phyloP scores from a whole-genome alignment of 2,113 vertebrate genomes.

The Merops nubicus region DNA sequence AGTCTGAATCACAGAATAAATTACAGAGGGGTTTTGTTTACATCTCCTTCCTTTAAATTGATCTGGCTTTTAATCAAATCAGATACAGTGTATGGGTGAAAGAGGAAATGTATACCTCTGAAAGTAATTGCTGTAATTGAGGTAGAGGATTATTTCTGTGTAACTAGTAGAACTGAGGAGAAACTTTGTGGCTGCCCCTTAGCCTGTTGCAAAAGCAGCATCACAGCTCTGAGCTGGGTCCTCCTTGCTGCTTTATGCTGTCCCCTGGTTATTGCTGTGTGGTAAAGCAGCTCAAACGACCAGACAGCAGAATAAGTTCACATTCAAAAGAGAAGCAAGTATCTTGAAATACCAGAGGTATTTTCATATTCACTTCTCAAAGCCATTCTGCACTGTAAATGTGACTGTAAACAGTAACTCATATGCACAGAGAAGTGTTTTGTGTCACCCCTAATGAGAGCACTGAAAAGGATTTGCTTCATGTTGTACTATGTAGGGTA shows the following conservation, averaged over 20 bases:
- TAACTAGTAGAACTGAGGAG: background rate
- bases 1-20: background rate
- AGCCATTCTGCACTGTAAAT: background rate
- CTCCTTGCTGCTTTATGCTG: background rate
- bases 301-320: background rate
- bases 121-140: background rate
- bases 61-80: constrained; percentile 14
- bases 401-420: background rate
- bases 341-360: no score
- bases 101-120: background rate
- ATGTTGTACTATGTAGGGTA: background rate
- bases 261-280: background rate
- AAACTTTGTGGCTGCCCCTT: background rate
- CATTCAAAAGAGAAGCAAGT: background rate
- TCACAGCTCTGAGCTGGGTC: background rate
- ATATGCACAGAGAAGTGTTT: background rate
- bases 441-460: background rate
- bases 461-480: background rate
- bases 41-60: background rate
- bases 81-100: background rate
- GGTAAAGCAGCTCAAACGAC: background rate
- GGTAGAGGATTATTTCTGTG: background rate
- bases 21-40: background rate
- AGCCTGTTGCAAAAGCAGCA: background rate
- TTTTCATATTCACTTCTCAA: background rate